Evolutionary conservation across 2,113 vertebrate genomes (phyloP), one percentile per base, ranked within the genome.

Genomic region (Eublepharis macularius): DNA sequence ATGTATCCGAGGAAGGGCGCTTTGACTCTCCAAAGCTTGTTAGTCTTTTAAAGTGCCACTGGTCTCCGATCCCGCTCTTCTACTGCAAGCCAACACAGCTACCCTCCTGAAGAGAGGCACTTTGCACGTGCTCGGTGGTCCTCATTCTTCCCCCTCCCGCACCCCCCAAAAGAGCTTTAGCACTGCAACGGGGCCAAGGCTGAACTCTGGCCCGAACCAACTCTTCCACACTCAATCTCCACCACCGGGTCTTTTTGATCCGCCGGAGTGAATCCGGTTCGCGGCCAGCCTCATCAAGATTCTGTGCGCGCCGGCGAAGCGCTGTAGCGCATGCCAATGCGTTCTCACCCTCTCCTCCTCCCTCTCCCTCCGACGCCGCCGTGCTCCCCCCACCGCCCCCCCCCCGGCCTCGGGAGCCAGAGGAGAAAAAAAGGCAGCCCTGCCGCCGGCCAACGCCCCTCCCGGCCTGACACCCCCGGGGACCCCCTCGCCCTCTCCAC

Each of bases 241-340:
- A 0, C 68, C 47, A 32, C 9, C 17, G 6, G 5, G 19, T 12
- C 45, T 43, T 34, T 51, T 6, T 9, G 24, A 26, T 13, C 32
- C n/a, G 14, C 84, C 70, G 77, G 54, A 80, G 78, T 66, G 69
- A 80, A 26, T 81, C 60, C 85, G 85, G 63, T 68, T 75, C 51
- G 84, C 69, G 47, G 70, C 39, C 32, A 73, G 32, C 57, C 73
- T 87, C 73, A 87, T 87, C 80, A 87, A 17, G 73, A 87, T 87
- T 76, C 73, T 24, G 39, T 69, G 73, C 72, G 80, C 63, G 80
- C 63, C 80, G 36, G 73, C 72, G 68, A 57, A 70, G 85, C 47
- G 73, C 73, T 34, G 85, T 47, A 77, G 73, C 72, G 80, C 32
- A 60, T 82, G 49, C 51, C 41, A 57, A 81, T 76, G 74, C 49